phyloP scores from a whole-genome alignment of 2,888 invertebrate species.

The Rambutsinella grinnellia region DNA sequence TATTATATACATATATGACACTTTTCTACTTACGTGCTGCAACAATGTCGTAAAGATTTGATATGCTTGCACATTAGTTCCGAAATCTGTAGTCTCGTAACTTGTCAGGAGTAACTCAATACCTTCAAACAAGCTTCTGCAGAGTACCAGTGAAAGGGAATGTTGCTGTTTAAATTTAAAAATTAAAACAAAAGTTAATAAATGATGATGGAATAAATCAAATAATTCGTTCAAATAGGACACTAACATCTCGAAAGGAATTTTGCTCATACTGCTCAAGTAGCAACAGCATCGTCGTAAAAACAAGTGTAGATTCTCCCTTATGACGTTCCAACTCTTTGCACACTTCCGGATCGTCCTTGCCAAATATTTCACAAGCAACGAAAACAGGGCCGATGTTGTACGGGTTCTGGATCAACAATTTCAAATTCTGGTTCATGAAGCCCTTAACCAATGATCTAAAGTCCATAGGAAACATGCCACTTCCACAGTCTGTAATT shows the following conservation, averaged over 20 bases:
- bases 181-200: conserved; percentile 22
- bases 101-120: conserved; percentile 29
- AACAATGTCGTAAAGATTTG: conserved; percentile 35
- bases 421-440: conserved; percentile 35
- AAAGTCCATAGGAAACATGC: conserved; percentile 29
- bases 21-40: conserved; percentile 39
- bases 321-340: too few relatives aligned
- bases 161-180: conserved; percentile 14
- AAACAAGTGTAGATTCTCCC: too few relatives aligned
- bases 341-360: conserved; percentile 17
- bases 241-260: conserved; percentile 55
- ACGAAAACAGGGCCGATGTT: conserved; percentile 47
- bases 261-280: conserved; percentile 24
- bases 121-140: conserved; percentile 29
- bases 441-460: conserved; percentile 36
- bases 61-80: conserved; percentile 29
- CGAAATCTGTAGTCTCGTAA: conserved; percentile 38
- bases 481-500: conserved; percentile 45
- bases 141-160: conserved; percentile 16
- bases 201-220: background rate
- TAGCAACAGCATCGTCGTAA: conserved; percentile 14
- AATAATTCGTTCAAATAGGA: too few relatives aligned
- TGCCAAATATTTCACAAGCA: conserved; percentile 27
- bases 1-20: too few relatives aligned
- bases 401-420: conserved; percentile 54